A percentile compares a stretch with the other conserved stretches of the same genome.
Conservation (phyloP, 2,113 vertebrate species). For the Chaenogobius annularis region DNA sequence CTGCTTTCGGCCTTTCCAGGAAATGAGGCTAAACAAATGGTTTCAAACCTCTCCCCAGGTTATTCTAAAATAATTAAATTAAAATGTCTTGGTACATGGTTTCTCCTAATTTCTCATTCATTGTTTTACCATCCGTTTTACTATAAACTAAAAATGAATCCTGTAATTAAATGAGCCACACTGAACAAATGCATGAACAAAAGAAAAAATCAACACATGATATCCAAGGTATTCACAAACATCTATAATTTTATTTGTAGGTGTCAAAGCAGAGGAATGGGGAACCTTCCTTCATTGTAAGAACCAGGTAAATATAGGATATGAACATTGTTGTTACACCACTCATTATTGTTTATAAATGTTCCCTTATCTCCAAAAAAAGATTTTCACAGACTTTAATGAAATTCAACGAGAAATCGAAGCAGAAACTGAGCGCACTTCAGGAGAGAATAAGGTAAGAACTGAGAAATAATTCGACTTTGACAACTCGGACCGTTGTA, state of each 20-base stretch:
- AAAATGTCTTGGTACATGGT: slow-evolving; percentile 13
- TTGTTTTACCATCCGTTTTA: neutral
- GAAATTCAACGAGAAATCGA: slow-evolving; percentile 80
- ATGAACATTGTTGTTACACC: neutral
- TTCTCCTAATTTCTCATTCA: neutral
- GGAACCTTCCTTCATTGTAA: slow-evolving; percentile 83
- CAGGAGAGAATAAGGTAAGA: slow-evolving; percentile 78
- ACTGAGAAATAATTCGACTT: neutral
- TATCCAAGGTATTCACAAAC: slow-evolving; percentile 1
- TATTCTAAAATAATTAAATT: slow-evolving; percentile 54
- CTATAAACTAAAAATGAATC: neutral
- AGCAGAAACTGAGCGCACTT: slow-evolving; percentile 75
- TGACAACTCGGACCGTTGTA: neutral
- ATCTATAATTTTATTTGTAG: slow-evolving; percentile 48
- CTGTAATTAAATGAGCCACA: neutral
- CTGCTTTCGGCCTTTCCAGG: slow-evolving; percentile 59
- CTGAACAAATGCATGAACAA: neutral
- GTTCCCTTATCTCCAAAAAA: slow-evolving; percentile 17
- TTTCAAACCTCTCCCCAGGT: slow-evolving; percentile 76
- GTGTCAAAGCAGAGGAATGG: slow-evolving; percentile 82
- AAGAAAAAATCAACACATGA: neutral
- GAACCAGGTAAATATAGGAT: slow-evolving; percentile 73
- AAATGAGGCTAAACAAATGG: slow-evolving; percentile 69
- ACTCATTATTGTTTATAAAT: slow-evolving; percentile 5
- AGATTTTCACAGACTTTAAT: slow-evolving; percentile 79